phyloP scores from a whole-genome alignment of 2,797 vertebrate species.

The Caiman crocodilus region DNA sequence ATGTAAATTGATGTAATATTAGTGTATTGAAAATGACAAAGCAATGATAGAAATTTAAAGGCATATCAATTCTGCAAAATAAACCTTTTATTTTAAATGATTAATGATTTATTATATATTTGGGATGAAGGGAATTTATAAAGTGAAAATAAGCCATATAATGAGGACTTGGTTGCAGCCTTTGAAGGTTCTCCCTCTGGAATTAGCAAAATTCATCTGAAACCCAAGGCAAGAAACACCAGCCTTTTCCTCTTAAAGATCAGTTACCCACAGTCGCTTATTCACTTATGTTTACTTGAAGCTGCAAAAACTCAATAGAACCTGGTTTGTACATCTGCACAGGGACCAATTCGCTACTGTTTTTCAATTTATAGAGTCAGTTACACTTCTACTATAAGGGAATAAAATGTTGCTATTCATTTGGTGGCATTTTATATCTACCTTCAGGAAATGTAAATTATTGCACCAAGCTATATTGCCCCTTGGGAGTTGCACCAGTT shows the following conservation, averaged over 20 bases:
- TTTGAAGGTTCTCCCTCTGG: neutral
- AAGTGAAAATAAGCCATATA: neutral
- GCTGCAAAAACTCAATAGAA: rapidly evolving
- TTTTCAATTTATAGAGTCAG: neutral
- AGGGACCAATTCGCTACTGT: neutral
- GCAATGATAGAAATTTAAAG: too few relatives aligned
- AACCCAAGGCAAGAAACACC: neutral
- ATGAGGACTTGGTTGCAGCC: neutral
- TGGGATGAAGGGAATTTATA: neutral
- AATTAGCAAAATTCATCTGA: neutral
- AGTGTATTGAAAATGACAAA: too few relatives aligned
- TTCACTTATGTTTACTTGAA: neutral
- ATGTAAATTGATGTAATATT: too few relatives aligned
- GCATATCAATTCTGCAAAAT: neutral
- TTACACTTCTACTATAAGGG: neutral
- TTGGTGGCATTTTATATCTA: neutral
- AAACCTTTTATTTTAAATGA: too few relatives aligned
- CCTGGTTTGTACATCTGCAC: neutral
- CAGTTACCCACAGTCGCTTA: neutral
- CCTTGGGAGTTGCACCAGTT: neutral
- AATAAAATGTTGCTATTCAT: rapidly evolving
- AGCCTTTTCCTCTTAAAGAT: neutral
- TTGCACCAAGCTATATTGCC: neutral
- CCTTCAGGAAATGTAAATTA: neutral
- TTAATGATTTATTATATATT: too few relatives aligned